Evolutionary conservation across 2,113 vertebrate species (phyloP).

Genomic region (Nettapus auritus): DNA sequence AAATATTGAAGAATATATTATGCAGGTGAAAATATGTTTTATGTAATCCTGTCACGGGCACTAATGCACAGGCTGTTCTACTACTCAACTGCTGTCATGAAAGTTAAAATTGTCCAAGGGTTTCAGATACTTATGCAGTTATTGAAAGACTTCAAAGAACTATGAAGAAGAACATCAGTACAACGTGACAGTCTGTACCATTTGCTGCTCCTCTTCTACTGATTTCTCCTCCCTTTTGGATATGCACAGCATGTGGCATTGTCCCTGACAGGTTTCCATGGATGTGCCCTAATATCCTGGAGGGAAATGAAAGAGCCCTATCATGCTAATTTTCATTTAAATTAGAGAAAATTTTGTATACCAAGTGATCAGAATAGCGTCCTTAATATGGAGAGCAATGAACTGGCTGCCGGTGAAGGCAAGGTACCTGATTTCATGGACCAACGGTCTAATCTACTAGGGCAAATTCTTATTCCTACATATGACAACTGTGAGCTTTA

Average conservation of each 20-base stretch:
- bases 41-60: background rate
- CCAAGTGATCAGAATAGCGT: constrained; percentile 16
- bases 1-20: background rate
- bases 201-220: background rate
- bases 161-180: background rate
- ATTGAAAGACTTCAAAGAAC: constrained; percentile 41
- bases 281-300: constrained; percentile 61
- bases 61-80: background rate
- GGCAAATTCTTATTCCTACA: constrained; percentile 61
- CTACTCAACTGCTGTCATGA: background rate
- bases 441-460: constrained; percentile 60
- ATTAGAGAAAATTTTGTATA: constrained; percentile 41
- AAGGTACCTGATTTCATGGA: constrained; percentile 65
- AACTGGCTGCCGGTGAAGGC: constrained; percentile 1
- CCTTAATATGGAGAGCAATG: constrained; percentile 26
- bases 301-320: constrained; percentile 64
- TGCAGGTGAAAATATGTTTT: constrained; percentile 12
- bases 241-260: constrained; percentile 19
- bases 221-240: constrained; percentile 14
- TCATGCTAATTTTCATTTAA: constrained; percentile 62
- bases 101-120: constrained; percentile 26
- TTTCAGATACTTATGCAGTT: background rate
- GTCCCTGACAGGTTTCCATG: background rate
- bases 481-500: constrained; percentile 60
- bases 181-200: background rate